Evolutionary conservation across 2,113 vertebrate species (phyloP).

Genomic region (Fregetta grallaria): DNA sequence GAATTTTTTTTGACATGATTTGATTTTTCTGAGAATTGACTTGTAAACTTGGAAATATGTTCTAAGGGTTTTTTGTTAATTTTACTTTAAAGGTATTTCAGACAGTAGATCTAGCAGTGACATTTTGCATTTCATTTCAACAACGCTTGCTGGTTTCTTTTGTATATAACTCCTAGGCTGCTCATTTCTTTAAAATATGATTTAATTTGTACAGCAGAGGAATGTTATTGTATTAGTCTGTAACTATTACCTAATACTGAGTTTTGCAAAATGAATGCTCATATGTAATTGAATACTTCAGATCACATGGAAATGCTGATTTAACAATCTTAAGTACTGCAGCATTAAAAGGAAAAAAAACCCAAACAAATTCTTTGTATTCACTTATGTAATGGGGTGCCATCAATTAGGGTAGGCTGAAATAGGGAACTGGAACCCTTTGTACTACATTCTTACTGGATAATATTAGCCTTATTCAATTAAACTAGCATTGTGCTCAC

Average conservation of each 20-base stretch:
- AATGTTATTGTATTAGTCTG: constrained; percentile 90
- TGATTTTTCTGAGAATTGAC: constrained; percentile 78
- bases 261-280: constrained; percentile 82
- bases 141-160: constrained; percentile 82
- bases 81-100: constrained; percentile 82
- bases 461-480: constrained; percentile 60
- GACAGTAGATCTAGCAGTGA: constrained; percentile 75
- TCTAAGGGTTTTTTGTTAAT: constrained; percentile 74
- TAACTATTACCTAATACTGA: constrained; percentile 85
- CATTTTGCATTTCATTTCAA: constrained; percentile 85
- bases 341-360: constrained; percentile 73
- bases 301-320: constrained; percentile 80
- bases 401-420: constrained; percentile 48
- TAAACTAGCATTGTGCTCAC: constrained; percentile 45
- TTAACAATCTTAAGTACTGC: constrained; percentile 73
- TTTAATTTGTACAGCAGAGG: constrained; percentile 93
- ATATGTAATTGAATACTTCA: constrained; percentile 79
- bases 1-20: constrained; percentile 75
- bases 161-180: constrained; percentile 90
- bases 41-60: constrained; percentile 84
- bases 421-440: constrained; percentile 60
- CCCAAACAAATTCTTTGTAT: constrained; percentile 61
- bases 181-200: constrained; percentile 88
- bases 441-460: constrained; percentile 21
- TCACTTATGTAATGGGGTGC: constrained; percentile 70